Percentiles rank a stretch among this genome's conserved stretches.
Conservation (phyloP, 2,113 vertebrate species). For the Chlamydotis undulata region DNA sequence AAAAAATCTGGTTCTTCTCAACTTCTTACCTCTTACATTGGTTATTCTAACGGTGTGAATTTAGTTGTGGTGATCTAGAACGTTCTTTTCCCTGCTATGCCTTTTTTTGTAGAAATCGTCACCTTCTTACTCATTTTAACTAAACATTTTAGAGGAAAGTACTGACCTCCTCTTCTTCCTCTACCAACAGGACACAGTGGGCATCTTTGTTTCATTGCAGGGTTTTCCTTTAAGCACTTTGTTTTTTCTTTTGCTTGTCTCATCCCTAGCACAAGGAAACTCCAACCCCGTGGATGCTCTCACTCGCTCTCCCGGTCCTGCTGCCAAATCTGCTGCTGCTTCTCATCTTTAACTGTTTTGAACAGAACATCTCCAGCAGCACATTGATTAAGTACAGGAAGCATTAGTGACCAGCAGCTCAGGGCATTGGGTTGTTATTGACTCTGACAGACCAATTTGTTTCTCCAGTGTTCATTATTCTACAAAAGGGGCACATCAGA, state of each 20-base stretch:
- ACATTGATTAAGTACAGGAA: slow-evolving; percentile 58
- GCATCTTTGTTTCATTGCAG: not conserved
- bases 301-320: not conserved
- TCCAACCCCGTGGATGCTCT: not conserved
- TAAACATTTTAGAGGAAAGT: not conserved
- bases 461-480: slow-evolving; percentile 57
- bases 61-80: not conserved
- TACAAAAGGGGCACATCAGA: slow-evolving; percentile 46
- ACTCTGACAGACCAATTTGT: slow-evolving; percentile 63
- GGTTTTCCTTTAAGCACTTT: not conserved
- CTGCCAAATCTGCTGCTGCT: slow-evolving; percentile 38
- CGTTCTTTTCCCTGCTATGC: not conserved
- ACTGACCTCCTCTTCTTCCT: not conserved
- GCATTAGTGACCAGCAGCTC: slow-evolving; percentile 37
- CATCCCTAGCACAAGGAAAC: not conserved
- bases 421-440: slow-evolving; percentile 49
- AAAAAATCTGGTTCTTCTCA: not conserved
- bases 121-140: not conserved
- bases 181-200: not conserved
- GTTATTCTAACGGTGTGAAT: not conserved
- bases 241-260: not conserved
- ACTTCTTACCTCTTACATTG: not conserved
- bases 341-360: slow-evolving; percentile 44
- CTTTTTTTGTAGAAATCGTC: not conserved
- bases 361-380: slow-evolving; percentile 36